phyloP scores from a whole-genome alignment of 64 coral and sea anemone species.

The Trachythela sp. region DNA sequence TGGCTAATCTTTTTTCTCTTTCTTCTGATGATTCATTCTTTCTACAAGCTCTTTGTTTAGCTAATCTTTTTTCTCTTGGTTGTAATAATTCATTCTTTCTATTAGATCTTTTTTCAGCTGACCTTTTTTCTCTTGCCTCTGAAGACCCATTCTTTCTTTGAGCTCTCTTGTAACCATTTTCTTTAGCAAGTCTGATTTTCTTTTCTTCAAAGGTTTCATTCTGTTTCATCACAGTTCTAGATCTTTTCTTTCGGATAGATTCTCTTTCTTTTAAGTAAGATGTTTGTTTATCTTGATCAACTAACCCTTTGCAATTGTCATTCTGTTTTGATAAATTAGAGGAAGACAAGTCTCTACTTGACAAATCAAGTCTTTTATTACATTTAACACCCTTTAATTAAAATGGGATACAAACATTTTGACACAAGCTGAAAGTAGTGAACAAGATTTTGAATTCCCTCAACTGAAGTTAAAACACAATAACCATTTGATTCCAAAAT shows the following conservation, averaged over 20 bases:
- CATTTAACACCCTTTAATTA: background rate
- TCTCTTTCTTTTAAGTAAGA: background rate
- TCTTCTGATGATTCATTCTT: background rate
- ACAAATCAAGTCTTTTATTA: background rate
- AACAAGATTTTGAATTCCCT: conserved; percentile 10
- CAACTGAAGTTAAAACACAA: conserved; percentile 21
- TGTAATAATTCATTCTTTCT: background rate
- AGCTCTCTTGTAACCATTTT: background rate
- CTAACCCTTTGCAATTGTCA: background rate
- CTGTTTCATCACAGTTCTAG: background rate
- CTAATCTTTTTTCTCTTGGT: background rate
- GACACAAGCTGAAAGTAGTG: background rate
- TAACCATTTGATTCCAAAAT: conserved; percentile 16
- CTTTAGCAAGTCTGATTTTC: background rate
- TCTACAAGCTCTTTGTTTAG: background rate
- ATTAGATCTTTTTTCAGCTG: background rate
- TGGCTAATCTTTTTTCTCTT: background rate
- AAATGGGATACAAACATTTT: background rate
- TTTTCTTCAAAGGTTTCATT: background rate
- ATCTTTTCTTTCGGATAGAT: background rate
- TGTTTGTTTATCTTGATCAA: background rate
- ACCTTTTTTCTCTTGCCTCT: background rate
- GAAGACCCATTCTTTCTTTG: background rate
- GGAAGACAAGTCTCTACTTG: background rate
- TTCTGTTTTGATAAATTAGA: background rate